These are phyloP conservation scores for Brachyptera risi DNA, from an alignment of 2,888 invertebrate species.

Conservation along the genomic window DNA sequence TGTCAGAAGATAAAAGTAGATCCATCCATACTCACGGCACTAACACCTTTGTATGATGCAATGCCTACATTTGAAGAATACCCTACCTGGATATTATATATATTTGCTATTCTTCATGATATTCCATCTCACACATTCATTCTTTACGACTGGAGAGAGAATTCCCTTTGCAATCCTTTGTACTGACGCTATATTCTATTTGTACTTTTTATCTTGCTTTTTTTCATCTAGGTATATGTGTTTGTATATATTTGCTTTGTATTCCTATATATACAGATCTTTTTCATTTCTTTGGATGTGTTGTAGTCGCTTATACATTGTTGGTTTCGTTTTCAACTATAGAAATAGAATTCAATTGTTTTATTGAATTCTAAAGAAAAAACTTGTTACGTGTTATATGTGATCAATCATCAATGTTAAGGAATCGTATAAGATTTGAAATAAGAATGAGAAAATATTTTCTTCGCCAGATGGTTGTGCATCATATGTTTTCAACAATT, in stretches of 20 bases:
- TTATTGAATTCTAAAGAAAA: not conserved
- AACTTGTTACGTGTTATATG: not conserved
- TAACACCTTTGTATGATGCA: slow-evolving; percentile 3
- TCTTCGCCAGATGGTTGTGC: too few species aligned
- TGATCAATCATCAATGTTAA: slow-evolving; percentile 1
- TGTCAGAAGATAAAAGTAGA: slow-evolving; percentile 9
- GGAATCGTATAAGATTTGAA: too few species aligned
- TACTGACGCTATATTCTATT: slow-evolving; percentile 1
- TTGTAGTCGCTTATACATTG: not conserved
- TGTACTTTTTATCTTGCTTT: not conserved
- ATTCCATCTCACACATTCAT: not conserved
- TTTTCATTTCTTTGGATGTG: not conserved
- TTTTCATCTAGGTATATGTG: not conserved
- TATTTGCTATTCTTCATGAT: not conserved
- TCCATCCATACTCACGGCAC: not conserved
- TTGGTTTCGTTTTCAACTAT: not conserved
- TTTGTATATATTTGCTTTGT: not conserved
- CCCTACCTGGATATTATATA: not conserved
- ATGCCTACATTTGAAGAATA: too few species aligned
- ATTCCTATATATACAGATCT: not conserved
- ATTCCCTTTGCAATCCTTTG: slow-evolving; percentile 8
- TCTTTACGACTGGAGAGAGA: not conserved
- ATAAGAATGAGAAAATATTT: too few species aligned
- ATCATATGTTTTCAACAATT: not conserved
- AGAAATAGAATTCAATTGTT: slow-evolving; percentile 3